Evolutionary conservation across 2,113 vertebrate genomes (phyloP), one percentile per base, ranked within the genome.

Genomic region (Datnioides undecimradiatus): DNA sequence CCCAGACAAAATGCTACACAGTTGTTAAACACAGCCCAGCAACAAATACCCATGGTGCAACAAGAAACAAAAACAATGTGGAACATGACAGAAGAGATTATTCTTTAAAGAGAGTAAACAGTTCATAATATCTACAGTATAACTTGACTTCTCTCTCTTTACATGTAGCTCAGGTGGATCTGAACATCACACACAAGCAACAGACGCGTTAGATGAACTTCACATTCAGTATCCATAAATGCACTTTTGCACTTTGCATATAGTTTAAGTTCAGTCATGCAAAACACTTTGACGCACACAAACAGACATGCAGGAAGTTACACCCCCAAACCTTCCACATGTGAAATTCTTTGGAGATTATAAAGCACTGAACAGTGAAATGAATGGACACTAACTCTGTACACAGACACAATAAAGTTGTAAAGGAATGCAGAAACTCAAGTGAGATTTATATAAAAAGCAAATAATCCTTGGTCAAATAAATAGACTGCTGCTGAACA

Each of bases 171-270:
- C 62, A 52, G 34, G 60, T 34, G 21, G 17, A 31, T 23, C 31
- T 31, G 29, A 33, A 57, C 19, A 5, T 55, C 43, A 43, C 48
- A 17, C 23, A 54, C 4, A 9, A 17, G 17, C 21, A 21, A 48
- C 54, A 77, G n/a, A 57, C 12, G 17, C 7, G 31, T 43, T 12
- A 38, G n/a, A 78, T 62, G 33, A 71, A 52, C 40, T 29, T 57
- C 36, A 79, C 73, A 71, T 87, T 79, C 77, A 84, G 59, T 16
- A 13, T 79, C 52, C 21, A 65, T 69, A 59, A 84, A 90, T 74
- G 59, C 74, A 74, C 75, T 86, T 55, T 89, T 74, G 59, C 74
- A 74, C 75, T 86, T 55, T 89, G 74, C 71, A 84, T 84, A 83
- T 75, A 73, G 17, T 78, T 77, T 29, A 60, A 58, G 31, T 72